These are phyloP conservation scores for Kobus ellipsiprymnus DNA, from an alignment of 2,113 vertebrate genomes.

Conservation along the genomic window DNA sequence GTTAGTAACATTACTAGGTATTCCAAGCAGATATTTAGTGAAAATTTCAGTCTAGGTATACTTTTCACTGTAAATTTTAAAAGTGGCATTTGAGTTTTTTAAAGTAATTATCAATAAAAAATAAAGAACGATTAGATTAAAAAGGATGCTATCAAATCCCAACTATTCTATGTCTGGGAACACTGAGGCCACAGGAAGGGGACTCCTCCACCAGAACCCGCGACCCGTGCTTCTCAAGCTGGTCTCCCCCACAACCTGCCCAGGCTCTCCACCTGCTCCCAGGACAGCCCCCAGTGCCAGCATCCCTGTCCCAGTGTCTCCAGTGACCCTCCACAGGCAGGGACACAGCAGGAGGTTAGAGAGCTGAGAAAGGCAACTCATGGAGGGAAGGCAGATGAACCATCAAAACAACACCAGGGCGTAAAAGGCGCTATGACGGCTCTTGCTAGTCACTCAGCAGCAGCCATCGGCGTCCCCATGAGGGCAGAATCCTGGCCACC, in stretches of 20 bases:
- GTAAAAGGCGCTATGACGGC: accelerated
- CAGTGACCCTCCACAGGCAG: neutral
- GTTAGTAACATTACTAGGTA: neutral
- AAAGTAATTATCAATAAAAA: neutral
- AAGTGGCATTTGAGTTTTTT: neutral
- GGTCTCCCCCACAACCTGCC: neutral
- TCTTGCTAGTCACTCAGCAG: accelerated
- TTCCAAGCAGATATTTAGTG: neutral
- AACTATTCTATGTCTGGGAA: neutral
- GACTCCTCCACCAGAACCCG: neutral
- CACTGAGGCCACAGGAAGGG: neutral
- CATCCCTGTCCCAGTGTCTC: neutral
- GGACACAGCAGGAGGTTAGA: neutral
- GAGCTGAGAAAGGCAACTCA: neutral
- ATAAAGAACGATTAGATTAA: neutral
- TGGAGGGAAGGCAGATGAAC: neutral
- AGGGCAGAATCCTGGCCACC: neutral
- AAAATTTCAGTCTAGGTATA: neutral
- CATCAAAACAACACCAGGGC: neutral
- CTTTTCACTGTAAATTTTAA: neutral
- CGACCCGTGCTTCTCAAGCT: neutral
- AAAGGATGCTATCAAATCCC: neutral
- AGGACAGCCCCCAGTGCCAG: neutral
- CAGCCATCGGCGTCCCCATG: neutral
- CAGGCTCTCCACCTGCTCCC: neutral